These are phyloP conservation scores for Parnassius smintheus DNA, from an alignment of 2,888 invertebrate species.

Conservation along the genomic window DNA sequence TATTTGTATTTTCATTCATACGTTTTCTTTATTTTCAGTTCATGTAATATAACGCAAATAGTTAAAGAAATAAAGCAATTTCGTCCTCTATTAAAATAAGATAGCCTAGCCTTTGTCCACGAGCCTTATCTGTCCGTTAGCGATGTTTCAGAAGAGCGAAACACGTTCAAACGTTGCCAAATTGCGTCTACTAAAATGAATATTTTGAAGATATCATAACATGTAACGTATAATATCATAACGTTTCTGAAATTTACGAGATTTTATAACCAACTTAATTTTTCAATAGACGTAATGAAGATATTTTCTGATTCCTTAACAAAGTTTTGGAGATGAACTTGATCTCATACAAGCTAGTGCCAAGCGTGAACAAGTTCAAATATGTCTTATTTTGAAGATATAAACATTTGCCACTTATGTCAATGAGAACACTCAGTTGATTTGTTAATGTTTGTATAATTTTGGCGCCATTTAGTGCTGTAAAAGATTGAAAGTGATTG, in stretches of 20 bases:
- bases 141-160: conserved; percentile 24
- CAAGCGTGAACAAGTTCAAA: no score
- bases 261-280: no score
- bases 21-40: background rate
- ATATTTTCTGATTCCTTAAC: no score
- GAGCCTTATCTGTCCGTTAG: conserved; percentile 18
- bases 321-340: no score
- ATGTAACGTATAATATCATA: conserved; percentile 6
- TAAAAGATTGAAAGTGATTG: no score
- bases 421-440: no score
- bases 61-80: background rate
- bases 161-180: conserved; percentile 24
- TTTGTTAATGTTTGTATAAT: no score
- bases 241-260: background rate
- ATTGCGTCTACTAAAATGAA: conserved; percentile 23
- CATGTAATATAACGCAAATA: background rate
- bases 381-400: no score
- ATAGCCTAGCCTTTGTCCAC: conserved; percentile 18
- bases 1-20: background rate
- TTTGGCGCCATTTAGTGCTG: no score
- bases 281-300: no score
- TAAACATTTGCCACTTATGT: no score
- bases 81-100: conserved; percentile 18
- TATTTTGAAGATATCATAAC: conserved; percentile 19
- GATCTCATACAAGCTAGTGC: no score